Evolutionary conservation across 2,113 vertebrate genomes (phyloP).

Genomic region (Chelonoidis abingdonii): DNA sequence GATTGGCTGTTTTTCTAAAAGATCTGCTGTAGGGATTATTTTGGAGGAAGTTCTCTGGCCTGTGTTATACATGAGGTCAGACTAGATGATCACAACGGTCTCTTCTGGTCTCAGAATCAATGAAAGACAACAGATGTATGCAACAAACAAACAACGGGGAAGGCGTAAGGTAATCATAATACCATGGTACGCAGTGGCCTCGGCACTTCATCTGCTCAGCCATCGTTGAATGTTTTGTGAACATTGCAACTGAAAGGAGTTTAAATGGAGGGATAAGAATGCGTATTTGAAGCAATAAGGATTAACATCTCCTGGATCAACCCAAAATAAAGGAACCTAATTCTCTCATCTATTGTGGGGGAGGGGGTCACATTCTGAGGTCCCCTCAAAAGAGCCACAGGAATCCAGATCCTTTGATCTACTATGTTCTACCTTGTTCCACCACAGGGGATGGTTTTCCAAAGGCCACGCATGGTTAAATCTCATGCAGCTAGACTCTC

Average conservation of each 20-base stretch:
- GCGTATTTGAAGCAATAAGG: no score
- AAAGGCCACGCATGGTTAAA: rapidly evolving
- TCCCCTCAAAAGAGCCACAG: background rate
- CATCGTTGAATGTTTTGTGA: background rate
- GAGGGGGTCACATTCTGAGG: background rate
- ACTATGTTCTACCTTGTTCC: background rate
- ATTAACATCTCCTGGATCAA: no score
- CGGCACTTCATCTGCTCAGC: background rate
- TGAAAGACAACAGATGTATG: background rate
- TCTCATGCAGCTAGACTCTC: background rate
- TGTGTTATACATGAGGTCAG: no score
- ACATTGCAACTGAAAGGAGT: background rate
- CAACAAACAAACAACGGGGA: background rate
- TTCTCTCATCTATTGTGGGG: background rate
- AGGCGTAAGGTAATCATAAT: background rate
- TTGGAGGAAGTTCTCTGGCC: no score
- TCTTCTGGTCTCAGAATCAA: background rate
- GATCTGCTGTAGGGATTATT: no score
- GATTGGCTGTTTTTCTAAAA: no score
- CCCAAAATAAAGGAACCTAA: background rate
- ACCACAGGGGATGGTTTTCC: background rate
- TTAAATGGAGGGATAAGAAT: background rate
- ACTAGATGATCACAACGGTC: no score
- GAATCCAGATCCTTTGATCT: background rate
- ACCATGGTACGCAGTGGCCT: background rate